Conservation (phyloP, 2,797 vertebrate species). For the Enteromius afrohamiltoni region DNA sequence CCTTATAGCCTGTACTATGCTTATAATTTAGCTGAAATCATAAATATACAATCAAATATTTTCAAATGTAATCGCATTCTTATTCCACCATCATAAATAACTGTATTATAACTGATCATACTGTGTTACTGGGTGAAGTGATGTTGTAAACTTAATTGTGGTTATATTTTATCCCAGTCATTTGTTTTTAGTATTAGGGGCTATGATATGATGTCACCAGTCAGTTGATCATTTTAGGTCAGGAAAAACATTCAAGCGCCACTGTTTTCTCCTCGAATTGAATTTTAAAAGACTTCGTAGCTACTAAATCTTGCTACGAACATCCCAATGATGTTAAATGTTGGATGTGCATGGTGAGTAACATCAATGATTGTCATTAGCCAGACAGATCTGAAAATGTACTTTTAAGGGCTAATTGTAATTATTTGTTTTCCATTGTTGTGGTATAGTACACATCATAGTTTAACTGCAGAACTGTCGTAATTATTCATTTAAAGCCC, state of each 20-base stretch:
- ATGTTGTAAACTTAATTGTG: neutral
- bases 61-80: neutral
- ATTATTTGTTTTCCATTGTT: neutral
- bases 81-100: neutral
- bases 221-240: neutral
- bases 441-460: too few relatives aligned
- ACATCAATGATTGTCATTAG: neutral
- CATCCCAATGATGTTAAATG: neutral
- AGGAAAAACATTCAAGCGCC: neutral
- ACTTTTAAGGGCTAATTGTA: conserved; percentile 2
- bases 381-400: neutral
- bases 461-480: neutral
- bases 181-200: neutral
- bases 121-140: neutral
- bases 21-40: conserved; percentile 20
- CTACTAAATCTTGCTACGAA: neutral
- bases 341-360: neutral
- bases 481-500: neutral
- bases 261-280: neutral
- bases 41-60: conserved; percentile 14
- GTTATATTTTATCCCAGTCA: neutral
- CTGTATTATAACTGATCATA: conserved; percentile 11
- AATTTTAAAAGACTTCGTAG: neutral
- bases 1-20: neutral
- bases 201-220: neutral